A percentile compares a stretch with the other conserved stretches of the same genome.
phyloP scores from a whole-genome alignment of 2,888 invertebrate species.

The Ochropleura plecta region DNA sequence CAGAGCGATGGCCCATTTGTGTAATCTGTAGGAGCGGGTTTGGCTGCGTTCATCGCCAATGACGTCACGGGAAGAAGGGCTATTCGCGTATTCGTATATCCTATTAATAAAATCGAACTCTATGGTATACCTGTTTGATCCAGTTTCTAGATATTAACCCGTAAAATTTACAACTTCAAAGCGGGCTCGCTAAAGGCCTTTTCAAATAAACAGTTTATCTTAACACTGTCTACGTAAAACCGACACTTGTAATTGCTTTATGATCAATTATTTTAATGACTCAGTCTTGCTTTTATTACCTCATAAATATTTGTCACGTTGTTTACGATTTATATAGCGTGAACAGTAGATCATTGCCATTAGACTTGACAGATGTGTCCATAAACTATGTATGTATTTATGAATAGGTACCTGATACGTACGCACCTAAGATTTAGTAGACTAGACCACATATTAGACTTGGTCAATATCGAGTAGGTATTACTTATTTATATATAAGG shows the following conservation, averaged over 20 bases:
- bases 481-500: neutral
- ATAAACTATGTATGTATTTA: constrained; percentile 3
- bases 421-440: neutral
- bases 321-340: constrained; percentile 28
- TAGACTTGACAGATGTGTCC: neutral
- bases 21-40: constrained; percentile 73
- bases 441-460: neutral
- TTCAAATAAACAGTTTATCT: constrained; percentile 46
- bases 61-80: constrained; percentile 83
- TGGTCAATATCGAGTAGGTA: neutral
- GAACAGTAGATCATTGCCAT: constrained; percentile 29
- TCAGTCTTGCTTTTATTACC: constrained; percentile 16
- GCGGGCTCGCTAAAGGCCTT: constrained; percentile 11
- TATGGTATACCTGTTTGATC: constrained; percentile 59
- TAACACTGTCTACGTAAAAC: constrained; percentile 2
- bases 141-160: constrained; percentile 47
- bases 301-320: constrained; percentile 40
- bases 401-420: neutral
- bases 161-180: constrained; percentile 61
- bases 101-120: constrained; percentile 82
- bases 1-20: constrained; percentile 73
- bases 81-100: constrained; percentile 78
- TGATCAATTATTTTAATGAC: constrained; percentile 50
- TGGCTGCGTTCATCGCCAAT: constrained; percentile 74
- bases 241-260: constrained; percentile 37